Base-by-base conservation (phyloP, 2,797 vertebrate species). In the Tinamus major region DNA sequence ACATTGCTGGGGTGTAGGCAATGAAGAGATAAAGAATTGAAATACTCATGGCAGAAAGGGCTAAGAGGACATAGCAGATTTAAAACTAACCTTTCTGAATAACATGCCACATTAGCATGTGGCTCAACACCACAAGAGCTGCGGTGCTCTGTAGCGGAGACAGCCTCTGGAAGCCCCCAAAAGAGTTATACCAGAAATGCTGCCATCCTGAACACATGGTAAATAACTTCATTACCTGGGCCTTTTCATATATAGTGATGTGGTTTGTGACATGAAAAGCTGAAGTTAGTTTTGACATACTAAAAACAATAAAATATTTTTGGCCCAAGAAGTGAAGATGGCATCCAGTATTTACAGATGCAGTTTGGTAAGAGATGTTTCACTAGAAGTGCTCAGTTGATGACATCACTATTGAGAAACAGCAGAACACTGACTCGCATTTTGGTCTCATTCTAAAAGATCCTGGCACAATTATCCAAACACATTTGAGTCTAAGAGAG, bases 121-220 rank as follows among this genome's bases (percentile, higher is more conserved):
- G 65, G 69, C 0, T 33, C 29, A 86, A 48, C 3, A 26, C 9
- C 21, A 20, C 2, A 0, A 29, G 26, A 44, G 4, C 55, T 23
- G 4, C 88, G 63, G 53, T 16, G 62, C 10, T 41, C 13, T 13
- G 10, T 33, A 77, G 59, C 39, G 23, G 35, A 46, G 18, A 62
- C 15, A 7, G 31, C 17, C 56, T 79, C 15, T 71, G 17, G 56
- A 58, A 65, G 79, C 41, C 17, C 6, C 24, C n/a, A 6, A 13
- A 75, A 83, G 10, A 62, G 14, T n/a, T 92, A n/a, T 65, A 2
- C 4, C 61, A 61, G 11, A 41, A 5, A 7, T 46, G 33, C 70
- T 56, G 31, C 51, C 24, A 64, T 27, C 13, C 35, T 53, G 7
- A 95, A 81, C 21, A 53, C 7, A 11, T 0, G 3, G 13, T 8